Conservation (phyloP, 2,797 vertebrate genomes). For the Gadopsis marmoratus region DNA sequence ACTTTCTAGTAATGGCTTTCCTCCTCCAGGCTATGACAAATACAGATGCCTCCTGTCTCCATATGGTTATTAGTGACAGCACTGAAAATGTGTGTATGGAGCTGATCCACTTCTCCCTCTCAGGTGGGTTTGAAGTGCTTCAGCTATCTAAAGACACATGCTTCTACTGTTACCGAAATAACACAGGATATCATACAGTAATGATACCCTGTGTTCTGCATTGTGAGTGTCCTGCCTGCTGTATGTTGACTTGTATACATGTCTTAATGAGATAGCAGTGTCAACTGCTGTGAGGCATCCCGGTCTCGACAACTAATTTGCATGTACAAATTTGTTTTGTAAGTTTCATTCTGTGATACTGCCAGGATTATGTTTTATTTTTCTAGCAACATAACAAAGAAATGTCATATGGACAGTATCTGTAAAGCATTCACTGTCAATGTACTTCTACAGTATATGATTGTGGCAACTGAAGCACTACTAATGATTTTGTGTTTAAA, state of each 20-base stretch:
- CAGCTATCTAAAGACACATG: slow-evolving; percentile 3
- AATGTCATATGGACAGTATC: neutral
- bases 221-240: neutral
- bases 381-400: neutral
- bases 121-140: slow-evolving; percentile 13
- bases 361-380: neutral
- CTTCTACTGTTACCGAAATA: neutral
- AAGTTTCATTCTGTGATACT: neutral
- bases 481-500: neutral
- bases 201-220: neutral
- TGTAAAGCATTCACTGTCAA: neutral
- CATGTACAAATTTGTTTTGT: neutral
- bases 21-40: slow-evolving; percentile 36
- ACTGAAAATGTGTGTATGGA: slow-evolving; percentile 4
- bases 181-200: neutral
- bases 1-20: slow-evolving; percentile 35
- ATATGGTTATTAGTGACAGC: slow-evolving; percentile 41
- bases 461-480: neutral
- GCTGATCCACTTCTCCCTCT: neutral
- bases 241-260: neutral
- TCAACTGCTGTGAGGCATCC: neutral
- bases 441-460: neutral
- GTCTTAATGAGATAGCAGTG: neutral
- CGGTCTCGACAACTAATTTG: neutral
- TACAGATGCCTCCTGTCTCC: slow-evolving; percentile 29